Conservation (phyloP, 2,797 vertebrate species). For the Caiman crocodilus region DNA sequence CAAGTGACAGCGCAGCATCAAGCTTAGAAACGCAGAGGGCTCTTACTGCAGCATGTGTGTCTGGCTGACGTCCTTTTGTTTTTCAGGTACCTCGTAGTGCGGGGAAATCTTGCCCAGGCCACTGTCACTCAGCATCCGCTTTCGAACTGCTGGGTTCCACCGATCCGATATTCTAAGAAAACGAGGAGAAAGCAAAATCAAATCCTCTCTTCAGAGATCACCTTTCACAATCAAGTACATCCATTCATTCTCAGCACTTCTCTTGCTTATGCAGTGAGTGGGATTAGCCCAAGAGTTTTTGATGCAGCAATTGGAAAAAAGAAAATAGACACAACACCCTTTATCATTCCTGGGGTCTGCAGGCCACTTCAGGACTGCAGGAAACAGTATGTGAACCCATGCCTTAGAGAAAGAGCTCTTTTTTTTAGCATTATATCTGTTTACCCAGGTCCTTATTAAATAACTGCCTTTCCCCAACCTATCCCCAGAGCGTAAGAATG, state of each 20-base stretch:
- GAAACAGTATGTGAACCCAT: background rate
- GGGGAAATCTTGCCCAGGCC: slow-evolving; percentile 78
- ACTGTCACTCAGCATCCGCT: slow-evolving; percentile 82
- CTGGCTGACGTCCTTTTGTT: slow-evolving; percentile 81
- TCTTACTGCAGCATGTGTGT: slow-evolving; percentile 83
- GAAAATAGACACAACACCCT: background rate
- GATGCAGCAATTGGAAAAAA: background rate
- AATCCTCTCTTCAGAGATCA: background rate
- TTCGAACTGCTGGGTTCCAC: slow-evolving; percentile 80
- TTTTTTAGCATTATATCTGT: background rate
- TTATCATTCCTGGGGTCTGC: background rate
- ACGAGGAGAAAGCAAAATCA: slow-evolving; percentile 1
- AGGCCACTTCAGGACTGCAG: background rate
- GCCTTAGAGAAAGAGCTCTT: background rate
- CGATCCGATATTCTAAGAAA: slow-evolving; percentile 80
- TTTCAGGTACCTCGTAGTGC: slow-evolving; percentile 79
- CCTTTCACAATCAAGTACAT: accelerated
- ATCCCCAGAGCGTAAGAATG: background rate
- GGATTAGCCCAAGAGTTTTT: background rate
- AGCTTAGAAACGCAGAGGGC: slow-evolving; percentile 61
- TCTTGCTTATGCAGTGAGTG: background rate
- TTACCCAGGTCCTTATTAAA: background rate
- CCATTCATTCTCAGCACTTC: background rate
- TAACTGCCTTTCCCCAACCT: background rate
- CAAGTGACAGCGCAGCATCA: slow-evolving; percentile 39